Percentiles rank a stretch among this genome's conserved stretches.
Conservation (phyloP, 2,888 invertebrate genomes). For the Eledone cirrhosa region DNA sequence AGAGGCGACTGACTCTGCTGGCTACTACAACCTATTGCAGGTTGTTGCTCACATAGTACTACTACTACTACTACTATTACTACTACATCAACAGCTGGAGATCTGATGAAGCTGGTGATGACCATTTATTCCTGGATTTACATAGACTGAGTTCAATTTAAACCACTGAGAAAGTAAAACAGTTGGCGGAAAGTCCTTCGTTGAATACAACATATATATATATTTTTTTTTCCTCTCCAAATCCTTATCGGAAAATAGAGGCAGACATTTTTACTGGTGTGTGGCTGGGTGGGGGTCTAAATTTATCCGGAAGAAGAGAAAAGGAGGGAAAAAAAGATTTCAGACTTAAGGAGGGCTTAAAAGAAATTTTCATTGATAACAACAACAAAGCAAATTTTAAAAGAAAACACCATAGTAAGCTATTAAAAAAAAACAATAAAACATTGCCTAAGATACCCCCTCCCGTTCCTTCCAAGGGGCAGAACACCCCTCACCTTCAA, state of each 20-base stretch:
- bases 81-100: constrained; percentile 27
- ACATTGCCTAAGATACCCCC: neutral
- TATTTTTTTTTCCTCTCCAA: constrained; percentile 14
- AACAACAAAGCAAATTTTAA: neutral
- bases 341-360: neutral
- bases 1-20: neutral
- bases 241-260: constrained; percentile 3
- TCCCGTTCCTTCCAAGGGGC: neutral
- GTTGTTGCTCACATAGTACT: neutral
- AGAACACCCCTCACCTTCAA: too few relatives aligned
- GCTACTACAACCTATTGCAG: neutral
- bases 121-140: constrained; percentile 3
- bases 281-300: neutral
- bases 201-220: neutral
- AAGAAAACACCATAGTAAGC: neutral
- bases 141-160: constrained; percentile 23
- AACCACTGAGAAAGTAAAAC: neutral
- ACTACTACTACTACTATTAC: constrained; percentile 12
- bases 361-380: neutral
- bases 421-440: neutral
- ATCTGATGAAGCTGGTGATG: constrained; percentile 15
- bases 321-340: neutral
- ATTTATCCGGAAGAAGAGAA: neutral
- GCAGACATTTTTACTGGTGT: constrained; percentile 20
- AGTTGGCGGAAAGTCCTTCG: neutral